A percentile compares a stretch with the other conserved stretches of the same genome.
Evolutionary conservation across 35 echinoderm and acorn worm species (phyloP).

Genomic region (Chiridota heheva): DNA sequence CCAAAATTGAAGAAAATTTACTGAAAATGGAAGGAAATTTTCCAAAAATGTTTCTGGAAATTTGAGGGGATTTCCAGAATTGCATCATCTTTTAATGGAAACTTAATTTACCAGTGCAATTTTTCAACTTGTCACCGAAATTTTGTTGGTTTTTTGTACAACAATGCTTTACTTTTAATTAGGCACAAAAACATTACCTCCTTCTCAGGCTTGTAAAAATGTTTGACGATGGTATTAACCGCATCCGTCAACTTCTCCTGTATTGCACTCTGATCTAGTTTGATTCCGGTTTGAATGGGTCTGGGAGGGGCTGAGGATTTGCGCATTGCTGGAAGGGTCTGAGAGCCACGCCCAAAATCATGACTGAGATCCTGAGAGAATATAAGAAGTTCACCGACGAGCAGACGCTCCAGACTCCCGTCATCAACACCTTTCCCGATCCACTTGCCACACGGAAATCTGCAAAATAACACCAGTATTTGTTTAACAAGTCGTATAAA

Average conservation of each 20-base stretch:
- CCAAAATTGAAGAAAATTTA: too few species aligned
- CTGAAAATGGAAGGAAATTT: too few species aligned
- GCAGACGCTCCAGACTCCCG: constrained; percentile 82
- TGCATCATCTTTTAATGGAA: too few species aligned
- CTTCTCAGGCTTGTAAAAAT: constrained; percentile 99
- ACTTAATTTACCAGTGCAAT: too few species aligned
- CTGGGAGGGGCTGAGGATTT: constrained; percentile 33
- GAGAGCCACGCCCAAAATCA: constrained; percentile 53
- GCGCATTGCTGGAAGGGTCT: constrained; percentile 53
- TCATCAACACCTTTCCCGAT: constrained; percentile 91
- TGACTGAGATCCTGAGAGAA: constrained; percentile 58
- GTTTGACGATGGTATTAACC: constrained; percentile 97
- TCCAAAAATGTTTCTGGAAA: too few species aligned
- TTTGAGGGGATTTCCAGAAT: too few species aligned
- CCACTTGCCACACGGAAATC: constrained; percentile 92
- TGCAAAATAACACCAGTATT: too few species aligned
- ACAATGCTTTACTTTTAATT: too few species aligned
- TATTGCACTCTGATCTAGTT: constrained; percentile 70
- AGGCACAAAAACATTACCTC: constrained; percentile 76
- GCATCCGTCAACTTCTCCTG: constrained; percentile 97
- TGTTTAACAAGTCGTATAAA: too few species aligned
- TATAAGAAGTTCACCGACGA: constrained; percentile 80
- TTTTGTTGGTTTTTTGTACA: too few species aligned
- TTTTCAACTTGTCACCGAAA: too few species aligned
- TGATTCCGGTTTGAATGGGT: constrained; percentile 22